Base-by-base conservation (phyloP, 2,888 invertebrate species). In the Palloptera scutellata region DNA sequence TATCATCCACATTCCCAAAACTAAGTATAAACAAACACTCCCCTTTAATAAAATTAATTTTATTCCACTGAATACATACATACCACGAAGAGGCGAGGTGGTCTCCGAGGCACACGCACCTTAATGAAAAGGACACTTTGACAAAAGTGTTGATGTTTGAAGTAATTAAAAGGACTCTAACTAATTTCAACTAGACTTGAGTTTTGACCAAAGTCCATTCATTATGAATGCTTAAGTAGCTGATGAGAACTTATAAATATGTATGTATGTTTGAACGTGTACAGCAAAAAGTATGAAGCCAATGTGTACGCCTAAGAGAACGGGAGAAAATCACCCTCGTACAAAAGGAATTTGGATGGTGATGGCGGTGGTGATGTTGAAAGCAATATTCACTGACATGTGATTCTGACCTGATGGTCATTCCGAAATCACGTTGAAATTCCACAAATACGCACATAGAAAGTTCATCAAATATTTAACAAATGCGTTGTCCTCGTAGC, bases 131-230 rank as follows among this genome's bases (percentile, higher is more conserved):
- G 70, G 72, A 72, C 78, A 79, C 74, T 74, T 80, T 71, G 73
- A 70, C 73, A 78, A 82, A n/a, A 80, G 83, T 83, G 83, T 78
- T 83, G 82, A 83, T 81, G 74, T 73, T 77, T 71, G 68, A 67
- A 77, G 83, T 83, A 83, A 83, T 83, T 83, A 83, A 83, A 82
- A 78, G 79, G 78, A 80, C 79, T 77, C 76, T 74, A 77, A 80
- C 80, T 81, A 81, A 82, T 83, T 81, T 74, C 74, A 66, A 55
- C 72, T 68, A 74, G 66, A 70, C 72, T 76, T 75, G 73, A 76
- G 74, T 75, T 78, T 77, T 82, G 83, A 81, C 80, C 83, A 81
- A 75, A 77, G 79, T 77, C 81, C 81, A 83, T 83, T 81, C 80
- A 81, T 82, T 79, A 79, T 76, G 74, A 70, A 70, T 72, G 72